phyloP scores from a whole-genome alignment of 2,888 invertebrate species.

The Meiosimyza decipiens region DNA sequence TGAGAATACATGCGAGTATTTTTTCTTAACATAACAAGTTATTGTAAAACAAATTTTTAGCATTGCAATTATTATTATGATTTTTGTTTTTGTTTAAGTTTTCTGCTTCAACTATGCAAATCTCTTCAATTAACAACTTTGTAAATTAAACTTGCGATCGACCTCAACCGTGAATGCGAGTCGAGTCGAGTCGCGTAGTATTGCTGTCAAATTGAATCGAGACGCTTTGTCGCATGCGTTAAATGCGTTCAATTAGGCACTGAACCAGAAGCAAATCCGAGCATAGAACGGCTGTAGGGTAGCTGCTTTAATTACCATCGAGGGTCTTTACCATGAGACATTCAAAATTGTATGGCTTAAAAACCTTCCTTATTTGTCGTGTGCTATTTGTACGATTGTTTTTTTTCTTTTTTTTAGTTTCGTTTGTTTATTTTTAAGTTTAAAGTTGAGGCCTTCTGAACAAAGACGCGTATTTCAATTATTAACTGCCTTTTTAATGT shows the following conservation, averaged over 20 bases:
- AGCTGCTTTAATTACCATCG: not conserved
- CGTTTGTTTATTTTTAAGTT: not conserved
- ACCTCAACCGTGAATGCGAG: constrained; percentile 13
- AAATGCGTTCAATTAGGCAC: not conserved
- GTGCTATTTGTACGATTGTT: not conserved
- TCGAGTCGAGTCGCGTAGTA: not conserved
- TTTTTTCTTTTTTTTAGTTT: not conserved
- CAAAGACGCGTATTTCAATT: not conserved
- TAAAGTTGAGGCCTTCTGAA: constrained; percentile 17
- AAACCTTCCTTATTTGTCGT: constrained; percentile 11
- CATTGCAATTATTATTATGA: no score
- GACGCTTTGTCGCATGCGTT: not conserved
- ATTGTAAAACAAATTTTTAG: no score
- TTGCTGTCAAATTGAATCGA: not conserved
- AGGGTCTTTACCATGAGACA: constrained; percentile 10
- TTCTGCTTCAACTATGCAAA: not conserved
- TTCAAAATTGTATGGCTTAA: not conserved
- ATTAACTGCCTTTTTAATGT: not conserved
- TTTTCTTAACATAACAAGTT: no score
- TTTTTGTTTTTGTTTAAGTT: not conserved
- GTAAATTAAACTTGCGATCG: not conserved
- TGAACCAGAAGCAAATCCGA: not conserved
- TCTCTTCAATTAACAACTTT: constrained; percentile 7
- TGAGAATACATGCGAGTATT: no score
- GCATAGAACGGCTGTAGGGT: not conserved